Evolutionary conservation across 1,140 invertebrate species (phyloP), one percentile per base, ranked within the genome.

Genomic region (Ips typographus): DNA sequence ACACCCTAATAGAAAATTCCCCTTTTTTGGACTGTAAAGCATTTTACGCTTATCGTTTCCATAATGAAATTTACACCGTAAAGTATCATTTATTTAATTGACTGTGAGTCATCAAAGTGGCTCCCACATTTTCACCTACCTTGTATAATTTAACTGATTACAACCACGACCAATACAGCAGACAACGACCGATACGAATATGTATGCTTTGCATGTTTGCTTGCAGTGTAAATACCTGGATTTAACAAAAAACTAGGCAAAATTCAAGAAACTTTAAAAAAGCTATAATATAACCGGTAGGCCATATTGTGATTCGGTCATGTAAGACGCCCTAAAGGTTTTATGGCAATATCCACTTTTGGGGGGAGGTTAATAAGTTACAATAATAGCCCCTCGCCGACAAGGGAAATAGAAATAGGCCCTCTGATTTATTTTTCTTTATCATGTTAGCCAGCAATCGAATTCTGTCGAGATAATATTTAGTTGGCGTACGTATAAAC

Each of bases 261-360:
- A 22, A 22, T 22, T 22, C 22, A 22, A 22, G 22, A 22, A 22
- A 22, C 22, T 22, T 22, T 22, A 22, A 22, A 22, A 22, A 22
- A 22, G 22, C 51, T 56, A 65, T 65, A 65, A 65, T 59, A 67
- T 58, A 67, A 67, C 65, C 59, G 65, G 65, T 67, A 59, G 65
- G 56, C 36, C 65, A 67, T 67, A 67, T 67, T 67, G 65, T 59
- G 56, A 67, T 47, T 41, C 65, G 65, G 55, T 67, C 65, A 67
- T 67, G 65, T 67, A 67, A 67, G 65, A 67, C 65, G 44, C 65
- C 65, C 65, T 67, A 67, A 51, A 67, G 65, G 65, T 65, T 67
- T 67, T 58, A 67, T 67, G 65, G 65, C 65, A 59, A 67, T 67
- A 67, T 67, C 65, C 65, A 67, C 65, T 67, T 67, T 67, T 67